Evolutionary conservation across 2,888 invertebrate species (phyloP), one percentile per base, ranked within the genome.

Genomic region (Megamerina dolium): DNA sequence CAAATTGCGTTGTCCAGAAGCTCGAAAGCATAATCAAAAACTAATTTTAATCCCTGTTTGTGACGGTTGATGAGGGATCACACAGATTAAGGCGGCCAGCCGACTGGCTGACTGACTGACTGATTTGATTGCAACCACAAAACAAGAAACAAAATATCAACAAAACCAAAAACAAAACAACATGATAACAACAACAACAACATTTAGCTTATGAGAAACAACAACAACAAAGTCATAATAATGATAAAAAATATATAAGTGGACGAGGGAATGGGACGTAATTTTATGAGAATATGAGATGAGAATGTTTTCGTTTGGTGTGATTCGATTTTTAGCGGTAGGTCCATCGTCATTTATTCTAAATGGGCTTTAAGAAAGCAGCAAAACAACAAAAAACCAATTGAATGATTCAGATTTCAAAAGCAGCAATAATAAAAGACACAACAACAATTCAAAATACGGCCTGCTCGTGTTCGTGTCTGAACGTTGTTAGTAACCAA

Each of bases 21-120:
- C 68, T 70, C 67, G 62, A 70, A 70, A 69, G 60, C 66, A 68
- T 68, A 68, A 70, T 68, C 70, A 68, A 68, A 68, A 70, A 68
- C 68, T 70, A 68, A 68, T 68, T 68, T 68, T 68, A 68, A 68
- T 68, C 68, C 68, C 66, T n/a, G n/a, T 68, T 62, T 64, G 61
- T 60, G 57, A 58, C 53, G 50, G 57, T 52, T 63, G 63, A 59
- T 59, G 63, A 56, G 60, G 61, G 59, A 58, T 62, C n/a, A n/a
- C n/a, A 59, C 63, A 60, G 58, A 61, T 61, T 57, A 60, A 59
- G 56, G 51, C n/a, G n/a, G n/a, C n/a, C n/a, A n/a, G n/a, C n/a
- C n/a, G n/a, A n/a, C n/a, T n/a, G n/a, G n/a, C n/a, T n/a, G n/a
- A n/a, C n/a, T 55, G 37, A 40, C 45, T 48, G 48, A 51, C 43